Evolutionary conservation across 2,113 vertebrate species (phyloP).

Genomic region (Oenanthe melanoleuca): DNA sequence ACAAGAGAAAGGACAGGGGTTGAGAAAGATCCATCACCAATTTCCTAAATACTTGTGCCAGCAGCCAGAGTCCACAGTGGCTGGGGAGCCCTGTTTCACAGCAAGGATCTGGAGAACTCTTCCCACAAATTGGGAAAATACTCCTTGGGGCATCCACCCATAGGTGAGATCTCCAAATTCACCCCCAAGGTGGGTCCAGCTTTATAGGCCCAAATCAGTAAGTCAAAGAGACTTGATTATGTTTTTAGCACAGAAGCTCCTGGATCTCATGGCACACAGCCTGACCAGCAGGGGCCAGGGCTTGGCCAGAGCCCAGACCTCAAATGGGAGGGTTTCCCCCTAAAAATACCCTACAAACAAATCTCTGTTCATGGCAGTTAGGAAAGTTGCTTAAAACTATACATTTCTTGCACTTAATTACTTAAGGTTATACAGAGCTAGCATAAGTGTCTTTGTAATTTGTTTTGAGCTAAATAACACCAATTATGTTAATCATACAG

Average conservation of each 20-base stretch:
- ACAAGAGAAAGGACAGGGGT: neutral
- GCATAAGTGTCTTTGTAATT: neutral
- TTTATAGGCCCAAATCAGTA: neutral
- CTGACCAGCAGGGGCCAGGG: rapidly evolving
- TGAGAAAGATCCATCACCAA: neutral
- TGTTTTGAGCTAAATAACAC: neutral
- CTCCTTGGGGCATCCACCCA: rapidly evolving
- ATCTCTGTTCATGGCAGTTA: neutral
- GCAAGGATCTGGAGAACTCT: neutral
- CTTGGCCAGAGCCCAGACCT: neutral
- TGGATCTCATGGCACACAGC: neutral
- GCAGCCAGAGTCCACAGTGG: rapidly evolving
- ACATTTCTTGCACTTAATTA: too few relatives aligned
- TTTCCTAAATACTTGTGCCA: too few relatives aligned
- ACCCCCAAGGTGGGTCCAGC: neutral
- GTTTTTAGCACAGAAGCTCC: neutral
- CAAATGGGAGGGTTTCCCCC: neutral
- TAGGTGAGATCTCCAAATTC: neutral
- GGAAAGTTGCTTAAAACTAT: neutral
- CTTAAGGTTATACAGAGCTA: neutral
- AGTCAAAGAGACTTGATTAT: neutral
- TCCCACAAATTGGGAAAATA: rapidly evolving
- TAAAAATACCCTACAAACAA: neutral
- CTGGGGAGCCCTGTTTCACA: neutral
- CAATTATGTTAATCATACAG: neutral